Evolutionary conservation across 30 jellyfish, hydroid and myxozoan species (phyloP).

Genomic region (Morbakka virulenta): DNA sequence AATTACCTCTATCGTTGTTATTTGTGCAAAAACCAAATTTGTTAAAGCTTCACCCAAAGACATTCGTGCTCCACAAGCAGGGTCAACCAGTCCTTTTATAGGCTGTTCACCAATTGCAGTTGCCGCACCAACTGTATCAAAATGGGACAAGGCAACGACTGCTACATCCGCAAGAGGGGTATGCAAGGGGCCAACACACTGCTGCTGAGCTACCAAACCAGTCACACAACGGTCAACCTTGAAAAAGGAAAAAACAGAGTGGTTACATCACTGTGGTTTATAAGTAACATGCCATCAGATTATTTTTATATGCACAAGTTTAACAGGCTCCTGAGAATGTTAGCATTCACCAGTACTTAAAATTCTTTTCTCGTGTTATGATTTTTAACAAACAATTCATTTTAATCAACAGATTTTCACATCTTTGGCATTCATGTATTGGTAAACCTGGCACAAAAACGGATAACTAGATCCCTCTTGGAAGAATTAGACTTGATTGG

Average conservation of each 20-base stretch:
- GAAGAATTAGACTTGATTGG: too few species aligned
- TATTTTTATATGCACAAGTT: too few species aligned
- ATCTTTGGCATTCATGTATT: too few species aligned
- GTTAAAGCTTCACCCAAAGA: slow-evolving; percentile 92
- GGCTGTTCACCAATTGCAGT: slow-evolving; percentile 96
- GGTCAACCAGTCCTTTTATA: slow-evolving; percentile 67
- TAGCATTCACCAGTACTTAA: too few species aligned
- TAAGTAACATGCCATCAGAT: too few species aligned
- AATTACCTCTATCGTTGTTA: slow-evolving; percentile 64
- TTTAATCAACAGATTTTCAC: too few species aligned
- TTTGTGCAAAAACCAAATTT: slow-evolving; percentile 71
- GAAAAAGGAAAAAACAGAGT: not conserved
- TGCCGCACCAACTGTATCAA: slow-evolving; percentile 78
- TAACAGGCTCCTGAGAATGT: too few species aligned
- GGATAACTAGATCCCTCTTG: too few species aligned
- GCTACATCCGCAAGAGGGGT: slow-evolving; percentile 94
- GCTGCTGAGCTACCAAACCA: slow-evolving; percentile 91
- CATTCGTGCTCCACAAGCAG: slow-evolving; percentile 80
- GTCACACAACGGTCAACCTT: slow-evolving; percentile 94
- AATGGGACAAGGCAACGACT: slow-evolving; percentile 76
- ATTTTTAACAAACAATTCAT: too few species aligned
- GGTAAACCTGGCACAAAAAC: too few species aligned
- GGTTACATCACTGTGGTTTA: too few species aligned
- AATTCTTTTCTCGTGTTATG: too few species aligned
- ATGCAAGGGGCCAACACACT: slow-evolving; percentile 91